A percentile compares a stretch with the other conserved stretches of the same genome.
phyloP scores from a whole-genome alignment of 2,113 vertebrate species.

The Seriola rivoliana region DNA sequence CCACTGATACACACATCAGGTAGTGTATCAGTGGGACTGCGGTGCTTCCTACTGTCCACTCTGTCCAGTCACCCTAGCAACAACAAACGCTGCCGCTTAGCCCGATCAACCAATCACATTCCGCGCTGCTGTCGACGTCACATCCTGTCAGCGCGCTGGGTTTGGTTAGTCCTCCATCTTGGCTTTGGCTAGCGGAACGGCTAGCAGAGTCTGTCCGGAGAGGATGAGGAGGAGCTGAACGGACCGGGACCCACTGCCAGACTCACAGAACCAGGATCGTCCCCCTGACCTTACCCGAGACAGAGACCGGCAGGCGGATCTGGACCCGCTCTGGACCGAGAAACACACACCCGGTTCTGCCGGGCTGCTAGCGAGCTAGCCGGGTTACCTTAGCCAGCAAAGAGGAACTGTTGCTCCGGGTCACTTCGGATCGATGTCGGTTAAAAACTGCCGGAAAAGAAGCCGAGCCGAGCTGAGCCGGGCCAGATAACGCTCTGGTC shows the following conservation, averaged over 20 bases:
- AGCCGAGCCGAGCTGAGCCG: constrained; percentile 12
- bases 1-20: too few species aligned
- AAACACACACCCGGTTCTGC: constrained; percentile 3
- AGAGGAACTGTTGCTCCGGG: constrained; percentile 63
- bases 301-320: neutral
- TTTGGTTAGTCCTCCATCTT: constrained; percentile 89
- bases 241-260: neutral
- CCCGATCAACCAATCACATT: constrained; percentile 50
- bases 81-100: constrained; percentile 71
- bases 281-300: neutral
- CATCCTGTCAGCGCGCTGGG: constrained; percentile 78
- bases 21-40: too few species aligned
- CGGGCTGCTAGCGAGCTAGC: constrained; percentile 16
- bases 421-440: constrained; percentile 48
- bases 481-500: constrained; percentile 9
- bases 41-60: too few species aligned
- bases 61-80: constrained; percentile 83
- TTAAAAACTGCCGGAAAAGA: constrained; percentile 12
- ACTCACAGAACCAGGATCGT: neutral
- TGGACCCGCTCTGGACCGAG: neutral
- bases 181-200: constrained; percentile 62
- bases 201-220: neutral
- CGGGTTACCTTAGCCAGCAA: constrained; percentile 33
- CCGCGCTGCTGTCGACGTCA: constrained; percentile 66
- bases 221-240: constrained; percentile 3